phyloP scores from a whole-genome alignment of 2,888 invertebrate species.

The Pseudeuparius sepicola region DNA sequence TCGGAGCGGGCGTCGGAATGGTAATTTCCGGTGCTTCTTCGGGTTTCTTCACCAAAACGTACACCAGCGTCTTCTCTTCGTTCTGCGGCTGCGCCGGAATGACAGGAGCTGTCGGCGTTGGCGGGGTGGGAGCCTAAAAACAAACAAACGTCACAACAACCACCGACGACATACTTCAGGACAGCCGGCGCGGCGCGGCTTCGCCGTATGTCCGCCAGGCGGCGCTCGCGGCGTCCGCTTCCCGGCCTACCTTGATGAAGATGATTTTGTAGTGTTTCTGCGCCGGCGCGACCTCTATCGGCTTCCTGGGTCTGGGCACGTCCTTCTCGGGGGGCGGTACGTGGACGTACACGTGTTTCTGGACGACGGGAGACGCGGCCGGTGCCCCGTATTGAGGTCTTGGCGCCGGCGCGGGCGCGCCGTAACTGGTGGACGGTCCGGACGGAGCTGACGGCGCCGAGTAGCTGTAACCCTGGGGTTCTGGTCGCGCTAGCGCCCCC shows the following conservation, averaged over 20 bases:
- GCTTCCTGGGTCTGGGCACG: constrained; percentile 54
- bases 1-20: constrained; percentile 70
- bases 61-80: constrained; percentile 81
- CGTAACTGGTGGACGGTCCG: constrained; percentile 33
- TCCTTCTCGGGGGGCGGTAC: constrained; percentile 83
- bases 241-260: constrained; percentile 72
- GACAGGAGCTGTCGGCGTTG: constrained; percentile 70
- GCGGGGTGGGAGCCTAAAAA: constrained; percentile 74
- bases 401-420: constrained; percentile 46
- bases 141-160: constrained; percentile 3
- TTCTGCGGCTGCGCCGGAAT: constrained; percentile 75
- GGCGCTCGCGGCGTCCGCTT: too few species aligned
- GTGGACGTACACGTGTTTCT: constrained; percentile 86
- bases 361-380: constrained; percentile 64
- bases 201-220: too few species aligned
- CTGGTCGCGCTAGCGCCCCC: too few species aligned
- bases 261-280: constrained; percentile 80
- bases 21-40: constrained; percentile 72
- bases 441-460: constrained; percentile 25
- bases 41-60: constrained; percentile 81
- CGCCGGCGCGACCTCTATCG: constrained; percentile 46
- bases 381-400: constrained; percentile 62
- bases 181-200: too few species aligned
- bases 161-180: not conserved
- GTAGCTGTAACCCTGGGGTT: constrained; percentile 37